Conservation (phyloP, 2,113 vertebrate species). For the Hystrix cristata region DNA sequence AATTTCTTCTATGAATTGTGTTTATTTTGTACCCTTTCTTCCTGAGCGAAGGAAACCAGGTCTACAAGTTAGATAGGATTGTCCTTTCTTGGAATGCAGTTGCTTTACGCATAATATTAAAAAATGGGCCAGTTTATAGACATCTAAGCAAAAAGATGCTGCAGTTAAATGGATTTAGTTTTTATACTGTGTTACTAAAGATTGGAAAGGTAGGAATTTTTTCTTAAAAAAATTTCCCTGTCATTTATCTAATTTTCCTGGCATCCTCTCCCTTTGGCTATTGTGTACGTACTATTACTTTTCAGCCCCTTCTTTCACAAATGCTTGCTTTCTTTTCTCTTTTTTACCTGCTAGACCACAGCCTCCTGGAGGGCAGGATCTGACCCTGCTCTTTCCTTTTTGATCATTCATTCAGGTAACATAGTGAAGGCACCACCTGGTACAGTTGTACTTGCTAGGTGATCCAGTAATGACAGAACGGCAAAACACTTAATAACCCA, state of each 20-base stretch:
- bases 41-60: not conserved
- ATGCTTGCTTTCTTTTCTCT: not conserved
- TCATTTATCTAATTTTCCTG: not conserved
- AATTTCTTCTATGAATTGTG: constrained; percentile 28
- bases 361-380: not conserved
- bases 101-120: not conserved
- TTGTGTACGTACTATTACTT: not conserved
- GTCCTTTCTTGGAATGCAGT: not conserved
- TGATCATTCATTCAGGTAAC: not conserved
- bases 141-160: not conserved
- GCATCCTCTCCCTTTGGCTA: not conserved
- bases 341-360: not conserved
- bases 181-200: not conserved
- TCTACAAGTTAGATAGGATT: not conserved
- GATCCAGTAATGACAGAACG: not conserved
- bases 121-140: not conserved
- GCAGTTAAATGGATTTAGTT: constrained; percentile 14
- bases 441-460: not conserved
- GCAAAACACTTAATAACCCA: not conserved
- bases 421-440: not conserved
- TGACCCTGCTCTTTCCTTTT: not conserved
- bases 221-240: not conserved
- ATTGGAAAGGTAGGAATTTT: not conserved
- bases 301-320: not conserved
- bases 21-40: constrained; percentile 13